Base-by-base conservation (phyloP, 2,113 vertebrate genomes). In the Tinamus guttatus region DNA sequence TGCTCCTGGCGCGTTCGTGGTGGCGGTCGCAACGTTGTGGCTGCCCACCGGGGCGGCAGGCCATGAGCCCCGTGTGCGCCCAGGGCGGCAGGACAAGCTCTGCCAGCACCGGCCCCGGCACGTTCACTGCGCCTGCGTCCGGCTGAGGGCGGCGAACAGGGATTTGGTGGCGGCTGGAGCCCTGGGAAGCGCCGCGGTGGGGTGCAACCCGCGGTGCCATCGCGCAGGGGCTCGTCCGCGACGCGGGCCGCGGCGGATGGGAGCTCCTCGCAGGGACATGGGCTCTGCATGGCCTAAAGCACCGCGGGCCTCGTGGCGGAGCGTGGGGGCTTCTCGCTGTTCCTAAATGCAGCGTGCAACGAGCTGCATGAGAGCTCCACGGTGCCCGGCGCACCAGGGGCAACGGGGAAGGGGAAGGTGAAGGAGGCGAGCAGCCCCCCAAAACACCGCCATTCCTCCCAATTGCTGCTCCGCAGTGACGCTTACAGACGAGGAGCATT, bases 401-500 rank as follows among this genome's bases (percentile, higher is more conserved):
- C 54, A 82, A 45, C 17, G 79, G 63, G 28, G 20, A 40, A 9
- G 22, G 43, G 32, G 70, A 76, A 43, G 20, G 16, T 30, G 3
- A 0, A 5, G 27, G 36, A 63, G 68, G 36, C 9, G 27, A 63
- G 54, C 3, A 67, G 13, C 30, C 13, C 36, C 36, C 87, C 21
- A 28, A 69, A 87, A 28, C 1, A 1, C 1, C 30, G 30, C 60
- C 6, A 1, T 38, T 80, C 25, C 77, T 94, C 58, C 89, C 77
- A 77, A 86, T 27, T 70, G 4, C 49, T 81, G 22, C 79, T 56
- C 78, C 58, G 27, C 34, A 86, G 90, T 89, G 96, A 88, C 87
- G 81, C 65, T 96, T 96, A 87, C 0, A 77, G 94, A 95, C 4
- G 12, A 95, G 89, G 90, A 94, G 65, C 75, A 93, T 96, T 98